Conservation (phyloP, 2,888 invertebrate species). For the Mantis religiosa region DNA sequence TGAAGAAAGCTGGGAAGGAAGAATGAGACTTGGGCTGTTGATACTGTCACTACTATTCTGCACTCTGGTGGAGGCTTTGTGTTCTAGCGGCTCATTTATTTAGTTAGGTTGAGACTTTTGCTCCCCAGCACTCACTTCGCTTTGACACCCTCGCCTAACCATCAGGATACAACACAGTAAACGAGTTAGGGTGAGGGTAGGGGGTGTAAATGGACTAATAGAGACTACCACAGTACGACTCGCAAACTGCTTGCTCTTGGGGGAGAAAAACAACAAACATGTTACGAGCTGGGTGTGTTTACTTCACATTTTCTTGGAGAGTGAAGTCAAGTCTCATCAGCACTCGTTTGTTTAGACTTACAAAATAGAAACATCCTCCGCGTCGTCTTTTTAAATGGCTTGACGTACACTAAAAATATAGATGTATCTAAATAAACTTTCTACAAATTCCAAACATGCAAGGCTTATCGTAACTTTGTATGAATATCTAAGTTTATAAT, state of each 20-base stretch:
- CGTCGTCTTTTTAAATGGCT: no score
- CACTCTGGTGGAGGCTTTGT: neutral
- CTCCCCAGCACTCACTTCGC: neutral
- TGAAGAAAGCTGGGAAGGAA: neutral
- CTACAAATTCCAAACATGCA: no score
- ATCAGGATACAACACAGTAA: constrained; percentile 15
- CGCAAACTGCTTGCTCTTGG: neutral
- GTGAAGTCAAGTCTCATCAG: no score
- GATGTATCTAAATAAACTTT: no score
- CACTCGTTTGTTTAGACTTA: no score
- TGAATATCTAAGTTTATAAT: no score
- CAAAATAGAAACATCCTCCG: no score
- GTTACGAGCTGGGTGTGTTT: neutral
- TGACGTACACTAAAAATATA: no score
- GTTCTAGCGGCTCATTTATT: constrained; percentile 13
- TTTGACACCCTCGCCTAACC: constrained; percentile 14
- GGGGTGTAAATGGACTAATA: constrained; percentile 17
- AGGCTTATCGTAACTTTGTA: no score
- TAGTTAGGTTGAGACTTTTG: neutral
- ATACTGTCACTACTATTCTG: neutral
- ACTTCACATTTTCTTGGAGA: no score
- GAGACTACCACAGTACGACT: constrained; percentile 4
- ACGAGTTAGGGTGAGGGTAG: constrained; percentile 10
- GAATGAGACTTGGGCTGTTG: neutral
- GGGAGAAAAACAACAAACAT: neutral